Percentiles rank a stretch among this genome's conserved stretches.
These are phyloP conservation scores for Calameuta idolon DNA, from an alignment of 2,888 invertebrate genomes.

Conservation along the genomic window DNA sequence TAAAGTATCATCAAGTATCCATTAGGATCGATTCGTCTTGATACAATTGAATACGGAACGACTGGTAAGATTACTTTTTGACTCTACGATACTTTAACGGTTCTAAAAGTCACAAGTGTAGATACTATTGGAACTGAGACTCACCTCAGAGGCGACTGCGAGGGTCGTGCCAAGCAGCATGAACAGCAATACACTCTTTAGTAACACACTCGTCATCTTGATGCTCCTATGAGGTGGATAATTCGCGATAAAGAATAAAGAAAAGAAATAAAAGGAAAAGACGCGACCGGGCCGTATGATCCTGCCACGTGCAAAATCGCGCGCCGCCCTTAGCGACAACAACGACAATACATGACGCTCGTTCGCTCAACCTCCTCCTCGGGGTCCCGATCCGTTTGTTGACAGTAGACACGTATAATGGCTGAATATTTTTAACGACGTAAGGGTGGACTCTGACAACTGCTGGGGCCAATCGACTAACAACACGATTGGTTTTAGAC, in stretches of 20 bases:
- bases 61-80: not conserved
- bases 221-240: not conserved
- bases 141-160: conserved; percentile 43
- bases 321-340: not conserved
- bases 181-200: conserved; percentile 43
- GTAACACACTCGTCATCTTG: conserved; percentile 34
- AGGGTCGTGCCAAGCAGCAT: conserved; percentile 32
- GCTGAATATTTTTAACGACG: not conserved
- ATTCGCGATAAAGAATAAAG: not conserved
- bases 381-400: not conserved
- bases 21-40: not conserved
- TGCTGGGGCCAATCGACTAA: not conserved
- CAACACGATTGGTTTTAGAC: not conserved
- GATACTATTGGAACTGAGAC: conserved; percentile 20
- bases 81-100: not conserved
- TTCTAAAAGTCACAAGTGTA: not conserved
- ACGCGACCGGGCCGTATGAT: not conserved
- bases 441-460: not conserved
- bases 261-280: not conserved
- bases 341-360: not conserved
- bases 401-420: not conserved
- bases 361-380: conserved; percentile 7
- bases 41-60: not conserved
- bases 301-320: not conserved
- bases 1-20: not conserved